Evolutionary conservation across 2,797 vertebrate genomes (phyloP), one percentile per base, ranked within the genome.

Genomic region (Chelon auratus): DNA sequence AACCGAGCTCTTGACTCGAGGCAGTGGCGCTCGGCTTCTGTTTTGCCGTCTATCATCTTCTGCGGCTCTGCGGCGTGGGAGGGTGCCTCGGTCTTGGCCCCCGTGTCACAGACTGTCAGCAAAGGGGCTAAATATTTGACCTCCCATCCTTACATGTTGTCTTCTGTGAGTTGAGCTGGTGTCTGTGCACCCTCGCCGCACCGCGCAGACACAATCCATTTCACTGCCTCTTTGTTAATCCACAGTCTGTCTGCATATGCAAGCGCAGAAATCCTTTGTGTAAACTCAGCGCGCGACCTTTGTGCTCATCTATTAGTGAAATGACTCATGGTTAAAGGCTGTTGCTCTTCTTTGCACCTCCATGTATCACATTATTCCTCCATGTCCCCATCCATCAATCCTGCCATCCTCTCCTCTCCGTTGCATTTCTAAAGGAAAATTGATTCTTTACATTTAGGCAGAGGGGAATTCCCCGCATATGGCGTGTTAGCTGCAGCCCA

Each of bases 301-400:
- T 53, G 62, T 73, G 81, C 77, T 78, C 50, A 47, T 60, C 63
- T 84, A 65, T 87, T 83, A 60, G 68, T 63, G 17, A 57, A 89
- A 85, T 85, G 65, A 85, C 62, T 71, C 72, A 51, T 65, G 61
- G 85, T 82, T 56, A 69, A 68, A 82, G 48, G 70, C 64, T 75
- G 45, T 33, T 26, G 24, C 60, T 42, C 26, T 14, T 59, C 33
- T 58, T 57, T 53, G 7, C 47, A 45, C 39, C 39, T 54, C 36
- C 30, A 36, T 51, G 59, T 48, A 57, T 77, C 42, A 77, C 30
- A 57, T 60, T 53, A 70, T 42, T 39, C 50, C 33, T 51, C 48
- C 53, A 2, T 51, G 30, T 33, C 30, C 30, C 30, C 7, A 33
- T 33, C 30, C 30, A 33, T 33, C 61, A 2, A 9, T 9, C 20